Base-by-base conservation (phyloP, 1,140 invertebrate species). In the Agrypnia vestita region DNA sequence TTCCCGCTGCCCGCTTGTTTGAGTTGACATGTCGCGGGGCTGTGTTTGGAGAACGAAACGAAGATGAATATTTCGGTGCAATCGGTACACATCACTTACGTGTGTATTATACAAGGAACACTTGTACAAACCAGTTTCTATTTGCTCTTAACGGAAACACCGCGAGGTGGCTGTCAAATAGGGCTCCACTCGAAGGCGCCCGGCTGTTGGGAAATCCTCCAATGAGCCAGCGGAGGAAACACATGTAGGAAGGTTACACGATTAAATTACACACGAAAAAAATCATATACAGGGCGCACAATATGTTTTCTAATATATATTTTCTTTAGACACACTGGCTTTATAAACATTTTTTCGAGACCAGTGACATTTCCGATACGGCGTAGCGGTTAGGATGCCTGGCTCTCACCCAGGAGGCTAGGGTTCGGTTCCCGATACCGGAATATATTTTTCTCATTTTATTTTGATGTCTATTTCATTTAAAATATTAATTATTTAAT, bases 51-150 rank as follows among this genome's bases (percentile, higher is more conserved):
- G 59, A 62, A 43, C 49, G 19, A 17, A 35, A 62, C 25, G 17
- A 35, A 62, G 21, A 62, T 62, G 59, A 62, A 62, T 13, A 35
- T 62, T 21, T 49, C 46, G 44, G 44, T 21, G 44, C 67, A 46
- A 71, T 67, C 44, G 43, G 62, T 67, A 67, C 62, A 47, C 21
- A 71, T 12, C 67, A 71, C 67, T 71, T 71, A 51, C 49, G 47
- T 19, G 15, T 71, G 67, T 71, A 17, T 35, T 71, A 46, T 17
- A 19, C 44, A 21, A 17, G 19, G 15, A 71, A 71, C 67, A 71
- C 67, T 71, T 71, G 44, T 71, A 17, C 47, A 71, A 71, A 71
- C 67, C 25, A 71, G 67, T 71, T 71, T 51, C 25, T 47, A 49
- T 47, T 71, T 49, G 15, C 49, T 49, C 49, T 71, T 46, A 0